Evolutionary conservation across 2,888 invertebrate genomes (phyloP).

Genomic region (Yponomeuta malinellus): DNA sequence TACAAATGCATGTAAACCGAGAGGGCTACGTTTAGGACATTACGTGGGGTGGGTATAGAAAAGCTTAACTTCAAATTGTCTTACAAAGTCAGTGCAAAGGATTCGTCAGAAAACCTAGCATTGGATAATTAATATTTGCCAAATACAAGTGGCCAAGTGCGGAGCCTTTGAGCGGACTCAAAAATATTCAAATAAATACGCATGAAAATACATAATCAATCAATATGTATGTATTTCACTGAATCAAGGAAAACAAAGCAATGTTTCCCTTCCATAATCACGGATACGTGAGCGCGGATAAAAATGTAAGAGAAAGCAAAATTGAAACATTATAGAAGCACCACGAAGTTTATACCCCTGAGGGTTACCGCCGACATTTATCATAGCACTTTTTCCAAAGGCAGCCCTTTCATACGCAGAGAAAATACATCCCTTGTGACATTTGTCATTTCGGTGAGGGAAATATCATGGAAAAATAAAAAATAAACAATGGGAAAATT

Average conservation of each 20-base stretch:
- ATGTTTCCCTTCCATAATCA: background rate
- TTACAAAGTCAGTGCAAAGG: no score
- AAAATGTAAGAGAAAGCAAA: conserved; percentile 1
- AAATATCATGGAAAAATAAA: background rate
- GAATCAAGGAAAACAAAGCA: background rate
- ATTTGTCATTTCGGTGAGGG: background rate
- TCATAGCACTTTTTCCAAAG: background rate
- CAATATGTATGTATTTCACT: no score
- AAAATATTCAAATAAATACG: no score
- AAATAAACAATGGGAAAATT: background rate
- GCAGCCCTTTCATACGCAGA: background rate
- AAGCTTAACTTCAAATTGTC: no score
- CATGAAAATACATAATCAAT: no score
- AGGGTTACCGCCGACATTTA: conserved; percentile 1
- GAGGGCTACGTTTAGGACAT: no score
- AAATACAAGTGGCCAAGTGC: no score
- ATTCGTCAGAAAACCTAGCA: no score
- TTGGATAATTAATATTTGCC: no score
- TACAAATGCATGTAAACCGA: no score
- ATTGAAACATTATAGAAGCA: conserved; percentile 12
- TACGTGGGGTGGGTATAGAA: no score
- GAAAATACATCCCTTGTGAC: background rate
- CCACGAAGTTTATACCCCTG: conserved; percentile 13
- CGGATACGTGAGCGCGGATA: background rate
- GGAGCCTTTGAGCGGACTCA: no score